Evolutionary conservation across 2,888 invertebrate species (phyloP).

Genomic region (Fissipunctia ypsillon): DNA sequence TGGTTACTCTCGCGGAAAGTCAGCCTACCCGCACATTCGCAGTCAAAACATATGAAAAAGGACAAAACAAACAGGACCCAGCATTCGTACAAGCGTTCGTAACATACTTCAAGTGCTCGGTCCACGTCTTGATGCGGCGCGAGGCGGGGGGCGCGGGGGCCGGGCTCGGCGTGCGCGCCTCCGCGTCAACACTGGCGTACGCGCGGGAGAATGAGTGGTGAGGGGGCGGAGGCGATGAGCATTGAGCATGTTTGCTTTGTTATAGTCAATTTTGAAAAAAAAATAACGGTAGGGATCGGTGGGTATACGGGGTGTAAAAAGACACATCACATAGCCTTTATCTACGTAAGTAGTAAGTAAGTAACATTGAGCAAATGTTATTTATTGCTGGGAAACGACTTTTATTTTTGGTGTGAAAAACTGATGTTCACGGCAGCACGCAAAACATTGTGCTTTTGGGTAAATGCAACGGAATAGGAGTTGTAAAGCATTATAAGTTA

Average conservation of each 20-base stretch:
- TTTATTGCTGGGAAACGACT: too few relatives aligned
- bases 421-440: neutral
- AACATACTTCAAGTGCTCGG: slow-evolving; percentile 87
- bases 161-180: slow-evolving; percentile 72
- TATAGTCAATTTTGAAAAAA: neutral
- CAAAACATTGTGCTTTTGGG: neutral
- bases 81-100: slow-evolving; percentile 71
- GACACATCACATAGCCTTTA: neutral
- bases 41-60: slow-evolving; percentile 13
- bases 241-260: slow-evolving; percentile 54
- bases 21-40: neutral
- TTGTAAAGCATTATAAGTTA: too few relatives aligned
- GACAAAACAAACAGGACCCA: slow-evolving; percentile 65
- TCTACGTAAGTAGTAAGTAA: neutral
- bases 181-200: slow-evolving; percentile 76
- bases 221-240: slow-evolving; percentile 69
- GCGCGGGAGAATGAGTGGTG: slow-evolving; percentile 73
- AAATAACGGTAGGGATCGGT: neutral
- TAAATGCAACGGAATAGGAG: neutral
- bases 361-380: neutral
- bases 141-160: slow-evolving; percentile 74
- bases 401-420: neutral
- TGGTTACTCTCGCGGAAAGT: neutral
- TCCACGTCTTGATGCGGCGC: slow-evolving; percentile 87
- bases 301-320: neutral